Percentiles rank a stretch among this genome's conserved stretches.
Conservation (phyloP, 2,797 vertebrate genomes). For the Petrocephalus sullivani region DNA sequence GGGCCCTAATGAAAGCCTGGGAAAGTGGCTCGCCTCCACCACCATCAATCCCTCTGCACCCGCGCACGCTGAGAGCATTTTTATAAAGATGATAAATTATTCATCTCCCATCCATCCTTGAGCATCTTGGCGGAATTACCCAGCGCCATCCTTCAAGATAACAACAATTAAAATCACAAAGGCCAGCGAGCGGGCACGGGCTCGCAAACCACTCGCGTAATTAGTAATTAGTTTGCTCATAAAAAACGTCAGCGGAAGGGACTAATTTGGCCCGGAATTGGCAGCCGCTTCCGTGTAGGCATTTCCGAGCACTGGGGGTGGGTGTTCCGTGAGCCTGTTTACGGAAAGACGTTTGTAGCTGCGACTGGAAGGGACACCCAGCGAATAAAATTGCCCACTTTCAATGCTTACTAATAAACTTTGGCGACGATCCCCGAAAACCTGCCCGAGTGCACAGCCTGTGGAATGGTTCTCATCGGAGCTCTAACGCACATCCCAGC, state of each 20-base stretch:
- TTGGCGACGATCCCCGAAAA: not conserved
- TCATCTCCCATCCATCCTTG: constrained; percentile 76
- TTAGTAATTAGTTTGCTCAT: constrained; percentile 65
- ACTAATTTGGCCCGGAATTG: constrained; percentile 40
- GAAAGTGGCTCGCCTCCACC: constrained; percentile 72
- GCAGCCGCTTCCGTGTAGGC: constrained; percentile 30
- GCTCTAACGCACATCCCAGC: not conserved
- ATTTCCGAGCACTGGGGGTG: constrained; percentile 19
- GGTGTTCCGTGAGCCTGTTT: constrained; percentile 27
- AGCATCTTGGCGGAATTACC: constrained; percentile 72
- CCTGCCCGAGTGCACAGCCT: not conserved
- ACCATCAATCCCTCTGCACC: constrained; percentile 63
- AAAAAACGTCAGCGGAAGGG: constrained; percentile 54
- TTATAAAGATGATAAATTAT: constrained; percentile 90
- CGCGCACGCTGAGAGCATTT: constrained; percentile 62
- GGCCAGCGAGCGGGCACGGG: constrained; percentile 39
- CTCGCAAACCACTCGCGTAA: constrained; percentile 57
- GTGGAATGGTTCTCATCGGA: not conserved
- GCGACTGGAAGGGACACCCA: too few relatives aligned
- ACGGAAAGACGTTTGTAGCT: constrained; percentile 42
- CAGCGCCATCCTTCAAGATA: constrained; percentile 73
- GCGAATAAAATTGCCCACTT: not conserved
- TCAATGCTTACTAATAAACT: not conserved
- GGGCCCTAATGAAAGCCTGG: constrained; percentile 68
- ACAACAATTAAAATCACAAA: constrained; percentile 83